Conservation (phyloP, 2,113 vertebrate genomes). For the Romanogobio albipinnatus region DNA sequence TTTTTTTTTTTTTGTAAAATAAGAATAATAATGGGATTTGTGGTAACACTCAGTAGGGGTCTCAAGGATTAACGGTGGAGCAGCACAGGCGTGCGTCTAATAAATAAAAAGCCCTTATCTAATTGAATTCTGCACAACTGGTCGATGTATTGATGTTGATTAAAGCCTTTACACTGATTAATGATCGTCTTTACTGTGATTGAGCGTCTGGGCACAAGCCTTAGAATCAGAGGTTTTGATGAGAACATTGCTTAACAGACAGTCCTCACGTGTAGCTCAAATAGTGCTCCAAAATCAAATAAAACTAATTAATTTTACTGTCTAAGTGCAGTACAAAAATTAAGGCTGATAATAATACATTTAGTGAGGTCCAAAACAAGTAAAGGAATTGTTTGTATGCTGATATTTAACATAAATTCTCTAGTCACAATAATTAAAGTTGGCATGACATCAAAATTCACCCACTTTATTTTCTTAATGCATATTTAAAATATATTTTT, state of each 20-base stretch:
- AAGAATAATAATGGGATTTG: conserved; percentile 10
- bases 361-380: background rate
- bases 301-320: background rate
- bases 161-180: conserved; percentile 30
- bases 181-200: background rate
- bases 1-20: background rate
- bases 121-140: conserved; percentile 3
- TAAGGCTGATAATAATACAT: background rate
- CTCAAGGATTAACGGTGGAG: background rate
- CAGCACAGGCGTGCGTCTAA: background rate
- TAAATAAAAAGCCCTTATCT: conserved; percentile 17
- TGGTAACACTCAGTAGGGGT: conserved; percentile 12
- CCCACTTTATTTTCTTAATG: background rate
- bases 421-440: background rate
- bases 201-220: background rate
- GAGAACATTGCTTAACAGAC: background rate
- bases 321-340: background rate
- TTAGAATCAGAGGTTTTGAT: background rate
- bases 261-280: background rate
- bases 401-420: background rate
- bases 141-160: conserved; percentile 41
- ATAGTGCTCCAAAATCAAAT: background rate
- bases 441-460: background rate
- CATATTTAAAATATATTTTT: background rate
- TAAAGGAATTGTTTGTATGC: background rate